These are phyloP conservation scores for Glareola pratincola DNA, from an alignment of 2,113 vertebrate species.

Conservation along the genomic window DNA sequence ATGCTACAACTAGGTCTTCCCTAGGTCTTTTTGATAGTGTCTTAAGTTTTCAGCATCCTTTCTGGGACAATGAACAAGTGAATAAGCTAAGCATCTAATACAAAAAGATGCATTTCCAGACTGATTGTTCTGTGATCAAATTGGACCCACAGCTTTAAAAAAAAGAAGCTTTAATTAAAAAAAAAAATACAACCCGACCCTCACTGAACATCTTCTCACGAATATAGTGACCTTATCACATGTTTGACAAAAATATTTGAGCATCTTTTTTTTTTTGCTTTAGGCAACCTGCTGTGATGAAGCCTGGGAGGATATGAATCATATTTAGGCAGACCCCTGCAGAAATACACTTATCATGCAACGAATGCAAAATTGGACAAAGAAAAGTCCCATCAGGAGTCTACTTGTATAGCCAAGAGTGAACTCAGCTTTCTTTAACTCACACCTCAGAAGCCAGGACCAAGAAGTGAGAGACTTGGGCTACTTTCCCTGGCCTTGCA, in stretches of 20 bases:
- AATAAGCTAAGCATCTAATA: neutral
- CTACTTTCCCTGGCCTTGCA: neutral
- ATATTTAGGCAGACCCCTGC: neutral
- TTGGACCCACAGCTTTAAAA: neutral
- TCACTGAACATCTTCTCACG: neutral
- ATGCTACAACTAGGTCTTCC: neutral
- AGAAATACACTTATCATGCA: neutral
- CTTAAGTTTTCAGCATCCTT: neutral
- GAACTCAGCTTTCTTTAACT: neutral
- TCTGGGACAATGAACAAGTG: neutral
- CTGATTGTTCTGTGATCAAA: neutral
- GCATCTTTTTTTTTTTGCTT: neutral
- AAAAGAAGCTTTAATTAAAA: neutral
- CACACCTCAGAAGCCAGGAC: neutral
- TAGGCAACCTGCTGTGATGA: neutral
- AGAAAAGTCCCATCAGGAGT: neutral
- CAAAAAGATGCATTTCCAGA: neutral
- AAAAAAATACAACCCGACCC: neutral
- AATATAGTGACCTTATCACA: neutral
- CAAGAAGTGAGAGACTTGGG: neutral
- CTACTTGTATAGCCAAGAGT: neutral
- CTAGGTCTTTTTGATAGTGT: neutral
- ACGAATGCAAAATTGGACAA: neutral
- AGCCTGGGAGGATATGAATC: neutral
- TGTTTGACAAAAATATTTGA: neutral